Conservation (phyloP, 1,140 invertebrate species). For the Cydia strobilella region DNA sequence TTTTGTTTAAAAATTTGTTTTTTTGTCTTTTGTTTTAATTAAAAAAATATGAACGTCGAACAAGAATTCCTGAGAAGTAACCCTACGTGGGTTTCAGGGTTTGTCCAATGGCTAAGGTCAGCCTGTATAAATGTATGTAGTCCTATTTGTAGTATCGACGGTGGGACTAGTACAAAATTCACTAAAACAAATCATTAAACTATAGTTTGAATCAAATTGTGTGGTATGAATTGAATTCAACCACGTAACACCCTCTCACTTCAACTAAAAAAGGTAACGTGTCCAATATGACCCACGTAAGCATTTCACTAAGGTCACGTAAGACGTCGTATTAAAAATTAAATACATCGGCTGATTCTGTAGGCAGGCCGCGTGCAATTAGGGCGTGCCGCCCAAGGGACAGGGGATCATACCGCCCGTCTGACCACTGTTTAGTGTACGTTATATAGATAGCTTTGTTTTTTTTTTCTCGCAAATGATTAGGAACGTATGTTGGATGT, state of each 20-base stretch:
- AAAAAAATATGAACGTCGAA: no score
- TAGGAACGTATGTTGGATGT: neutral
- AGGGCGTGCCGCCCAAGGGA: constrained; percentile 58
- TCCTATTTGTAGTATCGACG: no score
- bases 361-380: constrained; percentile 67
- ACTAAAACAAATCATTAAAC: no score
- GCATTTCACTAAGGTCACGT: constrained; percentile 38
- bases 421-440: constrained; percentile 42
- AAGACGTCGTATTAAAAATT: constrained; percentile 52
- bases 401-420: constrained; percentile 51
- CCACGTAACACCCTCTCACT: constrained; percentile 24
- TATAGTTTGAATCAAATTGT: no score
- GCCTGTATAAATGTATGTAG: no score
- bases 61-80: no score
- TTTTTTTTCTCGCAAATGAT: constrained; percentile 17
- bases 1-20: no score
- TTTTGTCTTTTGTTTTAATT: no score
- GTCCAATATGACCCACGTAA: constrained; percentile 21
- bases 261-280: constrained; percentile 12
- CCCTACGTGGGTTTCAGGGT: no score
- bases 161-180: no score
- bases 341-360: constrained; percentile 56
- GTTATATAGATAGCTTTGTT: constrained; percentile 3
- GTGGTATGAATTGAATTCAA: no score
- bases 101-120: no score